Conservation (phyloP, 1,140 invertebrate genomes). For the Drosophila ficusphila region DNA sequence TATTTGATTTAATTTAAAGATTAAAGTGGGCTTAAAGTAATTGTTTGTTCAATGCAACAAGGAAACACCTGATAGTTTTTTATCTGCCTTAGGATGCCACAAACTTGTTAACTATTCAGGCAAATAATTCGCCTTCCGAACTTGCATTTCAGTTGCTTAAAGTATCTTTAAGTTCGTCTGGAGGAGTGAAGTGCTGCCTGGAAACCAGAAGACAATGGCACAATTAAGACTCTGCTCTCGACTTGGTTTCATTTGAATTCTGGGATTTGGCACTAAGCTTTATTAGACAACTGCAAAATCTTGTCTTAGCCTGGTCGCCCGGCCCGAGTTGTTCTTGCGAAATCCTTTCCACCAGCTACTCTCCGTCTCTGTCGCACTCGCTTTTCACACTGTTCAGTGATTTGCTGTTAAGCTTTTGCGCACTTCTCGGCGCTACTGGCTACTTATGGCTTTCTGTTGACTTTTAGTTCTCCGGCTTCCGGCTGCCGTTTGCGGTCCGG, state of each 20-base stretch:
- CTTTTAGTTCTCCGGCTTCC: slow-evolving; percentile 60
- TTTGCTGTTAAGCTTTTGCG: slow-evolving; percentile 70
- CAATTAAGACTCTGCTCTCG: slow-evolving; percentile 38
- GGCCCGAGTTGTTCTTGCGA: slow-evolving; percentile 24
- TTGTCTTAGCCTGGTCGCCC: slow-evolving; percentile 19
- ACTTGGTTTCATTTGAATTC: slow-evolving; percentile 41
- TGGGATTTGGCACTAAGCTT: slow-evolving; percentile 42
- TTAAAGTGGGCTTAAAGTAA: too few species aligned
- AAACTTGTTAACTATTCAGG: slow-evolving; percentile 11
- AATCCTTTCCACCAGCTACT: slow-evolving; percentile 30
- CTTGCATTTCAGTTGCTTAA: background rate
- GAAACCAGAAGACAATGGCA: slow-evolving; percentile 11
- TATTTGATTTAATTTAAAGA: too few species aligned
- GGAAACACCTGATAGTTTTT: slow-evolving; percentile 2
- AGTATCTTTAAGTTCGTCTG: slow-evolving; percentile 2
- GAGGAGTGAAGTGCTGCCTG: too few species aligned
- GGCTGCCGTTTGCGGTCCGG: slow-evolving; percentile 34
- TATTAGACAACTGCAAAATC: slow-evolving; percentile 56
- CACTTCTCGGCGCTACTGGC: slow-evolving; percentile 65
- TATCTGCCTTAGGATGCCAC: background rate
- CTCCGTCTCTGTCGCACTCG: slow-evolving; percentile 17
- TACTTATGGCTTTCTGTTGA: slow-evolving; percentile 71
- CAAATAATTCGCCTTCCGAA: slow-evolving; percentile 9
- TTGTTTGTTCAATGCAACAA: slow-evolving; percentile 4
- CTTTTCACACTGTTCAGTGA: slow-evolving; percentile 72